Percentiles rank a stretch among this genome's conserved stretches.
These are phyloP conservation scores for Aspidiotus destructor DNA, from an alignment of 2,888 invertebrate genomes.

Conservation along the genomic window DNA sequence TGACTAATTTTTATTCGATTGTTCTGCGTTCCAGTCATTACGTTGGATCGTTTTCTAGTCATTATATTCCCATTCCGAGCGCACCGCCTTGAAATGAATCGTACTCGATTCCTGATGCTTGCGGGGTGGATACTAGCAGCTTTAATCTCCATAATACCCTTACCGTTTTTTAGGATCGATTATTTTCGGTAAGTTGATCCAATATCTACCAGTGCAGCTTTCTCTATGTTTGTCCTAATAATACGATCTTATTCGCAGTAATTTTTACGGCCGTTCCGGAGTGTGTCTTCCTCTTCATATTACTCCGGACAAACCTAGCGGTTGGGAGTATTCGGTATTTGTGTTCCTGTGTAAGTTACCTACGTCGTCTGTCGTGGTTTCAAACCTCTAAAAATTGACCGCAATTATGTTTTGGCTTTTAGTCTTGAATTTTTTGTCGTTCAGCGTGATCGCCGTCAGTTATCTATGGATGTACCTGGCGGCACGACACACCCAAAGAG, in stretches of 20 bases:
- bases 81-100: slow-evolving; percentile 40
- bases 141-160: slow-evolving; percentile 41
- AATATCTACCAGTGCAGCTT: neutral
- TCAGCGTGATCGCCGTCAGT: slow-evolving; percentile 44
- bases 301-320: slow-evolving; percentile 45
- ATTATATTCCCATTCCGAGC: slow-evolving; percentile 43
- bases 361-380: neutral
- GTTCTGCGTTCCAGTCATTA: neutral
- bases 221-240: neutral
- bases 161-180: slow-evolving; percentile 40
- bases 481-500: slow-evolving; percentile 43
- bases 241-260: slow-evolving; percentile 34
- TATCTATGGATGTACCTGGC: slow-evolving; percentile 47
- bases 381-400: neutral
- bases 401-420: slow-evolving; percentile 14
- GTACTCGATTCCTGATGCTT: slow-evolving; percentile 41
- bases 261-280: slow-evolving; percentile 47
- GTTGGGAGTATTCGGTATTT: slow-evolving; percentile 48
- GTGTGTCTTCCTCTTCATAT: slow-evolving; percentile 48
- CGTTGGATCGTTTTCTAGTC: slow-evolving; percentile 40
- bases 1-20: neutral
- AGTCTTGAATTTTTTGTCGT: slow-evolving; percentile 45
- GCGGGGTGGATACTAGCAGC: slow-evolving; percentile 41
- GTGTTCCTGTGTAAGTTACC: slow-evolving; percentile 43
- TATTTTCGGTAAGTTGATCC: slow-evolving; percentile 42